A percentile compares a stretch with the other conserved stretches of the same genome.
These are phyloP conservation scores for Philereme transversata DNA, from an alignment of 2,888 invertebrate genomes.

Conservation along the genomic window DNA sequence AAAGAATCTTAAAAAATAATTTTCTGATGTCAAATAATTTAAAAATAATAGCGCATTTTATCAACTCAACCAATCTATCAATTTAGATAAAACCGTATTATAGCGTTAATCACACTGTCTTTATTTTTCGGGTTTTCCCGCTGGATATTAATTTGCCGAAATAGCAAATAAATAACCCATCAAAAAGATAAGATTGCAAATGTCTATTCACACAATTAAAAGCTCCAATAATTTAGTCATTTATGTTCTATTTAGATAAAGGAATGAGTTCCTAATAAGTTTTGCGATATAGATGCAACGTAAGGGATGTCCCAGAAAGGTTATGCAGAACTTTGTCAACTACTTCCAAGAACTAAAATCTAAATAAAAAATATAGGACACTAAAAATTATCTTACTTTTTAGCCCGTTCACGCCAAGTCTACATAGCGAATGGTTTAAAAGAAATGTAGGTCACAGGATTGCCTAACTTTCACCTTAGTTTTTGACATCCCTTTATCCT, in stretches of 20 bases:
- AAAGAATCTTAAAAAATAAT: too few relatives aligned
- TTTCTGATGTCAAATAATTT: too few relatives aligned
- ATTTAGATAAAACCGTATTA: constrained; percentile 16
- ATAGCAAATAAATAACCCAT: constrained; percentile 51
- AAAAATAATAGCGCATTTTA: not conserved
- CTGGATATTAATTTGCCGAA: constrained; percentile 60
- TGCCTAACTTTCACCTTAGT: too few relatives aligned
- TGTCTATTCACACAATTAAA: constrained; percentile 67
- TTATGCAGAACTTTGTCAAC: too few relatives aligned
- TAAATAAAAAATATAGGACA: too few relatives aligned
- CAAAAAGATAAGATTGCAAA: constrained; percentile 67
- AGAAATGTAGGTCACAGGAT: too few relatives aligned
- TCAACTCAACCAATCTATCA: not conserved
- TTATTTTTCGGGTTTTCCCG: constrained; percentile 49
- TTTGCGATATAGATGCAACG: constrained; percentile 34
- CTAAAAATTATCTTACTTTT: too few relatives aligned
- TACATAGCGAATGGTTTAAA: too few relatives aligned
- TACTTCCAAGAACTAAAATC: too few relatives aligned
- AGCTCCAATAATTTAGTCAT: constrained; percentile 52
- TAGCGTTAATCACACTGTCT: constrained; percentile 1
- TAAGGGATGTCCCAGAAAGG: constrained; percentile 5
- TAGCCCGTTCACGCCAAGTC: too few relatives aligned
- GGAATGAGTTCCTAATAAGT: constrained; percentile 50
- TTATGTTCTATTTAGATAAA: constrained; percentile 72
- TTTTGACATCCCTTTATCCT: too few relatives aligned